Base-by-base conservation (phyloP, 2,888 invertebrate genomes). In the Eubasilissa splendida region DNA sequence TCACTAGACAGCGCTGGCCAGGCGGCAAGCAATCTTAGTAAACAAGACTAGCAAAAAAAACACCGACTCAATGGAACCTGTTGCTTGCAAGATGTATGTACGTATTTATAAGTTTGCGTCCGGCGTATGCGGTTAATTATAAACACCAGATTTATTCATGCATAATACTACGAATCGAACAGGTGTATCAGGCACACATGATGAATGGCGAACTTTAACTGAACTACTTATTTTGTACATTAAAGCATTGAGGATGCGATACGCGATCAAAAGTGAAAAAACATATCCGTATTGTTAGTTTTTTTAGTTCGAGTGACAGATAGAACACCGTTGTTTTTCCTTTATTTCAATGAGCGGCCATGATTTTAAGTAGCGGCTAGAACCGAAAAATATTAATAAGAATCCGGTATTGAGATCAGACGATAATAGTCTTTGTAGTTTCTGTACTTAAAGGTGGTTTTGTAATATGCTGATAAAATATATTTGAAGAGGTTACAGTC, bases 21-120 rank as follows among this genome's bases (percentile, higher is more conserved):
- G 42, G 7, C 42, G 42, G 42, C 42, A 42, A 42, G 42, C 7
- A 42, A 42, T 42, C 42, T 42, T 42, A 42, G 42, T 42, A 42
- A 59, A 59, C 14, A 14, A 59, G 22, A n/a, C 14, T 59, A 12
- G 14, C 14, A 59, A 59, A 59, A 58, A 59, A 59, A 59, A 59
- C 59, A 59, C 59, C n/a, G 14, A n/a, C 12, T n/a, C 12, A 42
- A 42, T 42, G 65, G 63, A 77, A 77, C 76, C 76, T 77, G 76
- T 77, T 77, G 76, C 76, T 14, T 50, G 66, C 63, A 65, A 60
- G 53, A 60, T 60, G 52, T 14, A 60, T 7, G 60, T 75, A 59
- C 59, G n/a, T 50, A 50, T 14, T 59, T 4, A 4, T 59, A n/a
- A n/a, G 14, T 59, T 54, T 14, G 66, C 76, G 63, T 77, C 76